Evolutionary conservation across 2,113 vertebrate genomes (phyloP), one percentile per base, ranked within the genome.

Genomic region (Hyla sarda): DNA sequence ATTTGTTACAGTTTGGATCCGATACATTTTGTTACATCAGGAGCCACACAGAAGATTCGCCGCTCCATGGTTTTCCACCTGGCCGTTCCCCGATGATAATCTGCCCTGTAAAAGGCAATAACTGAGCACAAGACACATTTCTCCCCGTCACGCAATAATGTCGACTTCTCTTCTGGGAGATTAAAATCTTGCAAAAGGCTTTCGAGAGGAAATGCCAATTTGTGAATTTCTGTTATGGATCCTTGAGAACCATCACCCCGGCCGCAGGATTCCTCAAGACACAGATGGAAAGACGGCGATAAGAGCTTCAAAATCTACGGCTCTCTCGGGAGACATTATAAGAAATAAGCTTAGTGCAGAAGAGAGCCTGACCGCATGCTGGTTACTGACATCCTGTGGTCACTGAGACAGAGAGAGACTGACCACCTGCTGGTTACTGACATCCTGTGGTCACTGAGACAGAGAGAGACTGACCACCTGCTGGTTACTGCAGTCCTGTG

Each of bases 161-260:
- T 54, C n/a, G 25, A 12, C 48, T 34, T 32, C 47, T 77, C 74
- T 77, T 47, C 25, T 25, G 47, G 25, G 25, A 30, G 47, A 77
- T 52, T 30, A 30, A 5, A 77, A 77, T 52, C 48, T 77, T 77
- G 48, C 74, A 77, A 54, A 77, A 77, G 17, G 74, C 74, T 77
- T 77, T 77, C 74, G 54, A 54, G 48, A 54, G 74, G n/a, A 77
- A 77, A 77, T 77, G 74, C 11, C 74, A 77, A 77, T 77, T 54
- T 77, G 28, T 16, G 48, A 54, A 77, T 54, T 52, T 54, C 74
- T 54, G 74, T 77, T 52, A 77, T 52, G 48, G 74, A 77, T 77
- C 28, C 74, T 77, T 77, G 74, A 77, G 54, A 52, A 54, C 12
- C 48, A 77, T 77, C 74, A 77, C 25, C 74, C 41, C 16, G 48